Evolutionary conservation across 2,888 invertebrate species (phyloP).

Genomic region (Chrysolina oricalcia): DNA sequence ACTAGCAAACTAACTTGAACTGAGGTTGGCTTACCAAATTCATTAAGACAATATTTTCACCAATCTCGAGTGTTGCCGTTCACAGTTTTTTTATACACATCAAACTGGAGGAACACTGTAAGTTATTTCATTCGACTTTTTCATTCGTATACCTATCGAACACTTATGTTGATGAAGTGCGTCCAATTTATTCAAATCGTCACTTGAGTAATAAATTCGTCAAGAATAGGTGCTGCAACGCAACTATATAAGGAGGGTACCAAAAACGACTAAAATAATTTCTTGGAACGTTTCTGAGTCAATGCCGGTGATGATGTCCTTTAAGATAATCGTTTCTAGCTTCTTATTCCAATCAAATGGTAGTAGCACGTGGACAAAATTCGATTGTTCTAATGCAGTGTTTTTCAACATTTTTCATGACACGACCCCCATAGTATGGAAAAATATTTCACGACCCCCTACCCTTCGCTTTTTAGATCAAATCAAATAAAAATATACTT

Average conservation of each 20-base stretch:
- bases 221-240: background rate
- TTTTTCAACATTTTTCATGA: too few relatives aligned
- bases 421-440: too few relatives aligned
- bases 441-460: too few relatives aligned
- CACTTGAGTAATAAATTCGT: constrained; percentile 7
- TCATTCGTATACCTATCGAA: background rate
- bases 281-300: constrained; percentile 9
- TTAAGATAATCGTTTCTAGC: background rate
- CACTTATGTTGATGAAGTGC: constrained; percentile 1
- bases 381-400: too few relatives aligned
- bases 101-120: background rate
- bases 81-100: background rate
- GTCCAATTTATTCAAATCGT: constrained; percentile 12
- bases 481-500: too few relatives aligned
- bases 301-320: constrained; percentile 11
- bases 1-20: too few relatives aligned
- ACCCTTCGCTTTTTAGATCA: too few relatives aligned
- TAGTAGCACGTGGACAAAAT: too few relatives aligned
- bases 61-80: too few relatives aligned
- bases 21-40: too few relatives aligned
- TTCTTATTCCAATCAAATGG: too few relatives aligned
- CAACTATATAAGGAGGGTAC: background rate
- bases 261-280: constrained; percentile 6
- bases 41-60: too few relatives aligned
- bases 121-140: background rate